phyloP scores from a whole-genome alignment of 2,797 vertebrate genomes.

The Sebastes taczanowskii region DNA sequence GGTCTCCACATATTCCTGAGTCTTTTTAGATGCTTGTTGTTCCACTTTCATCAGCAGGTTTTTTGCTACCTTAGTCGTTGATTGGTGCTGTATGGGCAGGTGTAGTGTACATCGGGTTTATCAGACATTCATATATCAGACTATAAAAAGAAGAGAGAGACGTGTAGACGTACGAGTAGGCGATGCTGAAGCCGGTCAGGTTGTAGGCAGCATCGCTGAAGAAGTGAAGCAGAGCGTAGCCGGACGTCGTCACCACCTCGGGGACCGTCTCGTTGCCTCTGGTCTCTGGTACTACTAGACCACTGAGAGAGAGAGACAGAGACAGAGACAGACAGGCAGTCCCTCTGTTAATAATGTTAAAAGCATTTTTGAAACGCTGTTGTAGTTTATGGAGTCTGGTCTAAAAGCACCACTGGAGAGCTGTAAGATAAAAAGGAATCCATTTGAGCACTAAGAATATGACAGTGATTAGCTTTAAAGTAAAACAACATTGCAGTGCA shows the following conservation, averaged over 20 bases:
- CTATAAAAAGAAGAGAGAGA: not conserved
- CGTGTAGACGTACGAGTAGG: slow-evolving; percentile 77
- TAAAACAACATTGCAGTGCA: not conserved
- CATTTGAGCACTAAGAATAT: slow-evolving; percentile 14
- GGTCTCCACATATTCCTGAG: not conserved
- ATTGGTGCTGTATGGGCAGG: not conserved
- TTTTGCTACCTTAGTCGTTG: no score
- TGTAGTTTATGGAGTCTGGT: not conserved
- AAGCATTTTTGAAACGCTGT: not conserved
- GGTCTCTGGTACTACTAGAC: slow-evolving; percentile 90
- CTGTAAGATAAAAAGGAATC: slow-evolving; percentile 12
- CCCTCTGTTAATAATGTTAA: not conserved
- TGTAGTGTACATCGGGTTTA: no score
- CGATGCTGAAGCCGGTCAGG: slow-evolving; percentile 95
- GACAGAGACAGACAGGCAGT: no score
- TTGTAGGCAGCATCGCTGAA: slow-evolving; percentile 98
- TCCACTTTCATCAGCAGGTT: not conserved
- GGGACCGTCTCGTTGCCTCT: slow-evolving; percentile 89
- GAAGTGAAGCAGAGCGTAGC: slow-evolving; percentile 93
- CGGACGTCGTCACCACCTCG: slow-evolving; percentile 90
- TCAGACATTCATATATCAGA: not conserved
- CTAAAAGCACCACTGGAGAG: slow-evolving; percentile 4
- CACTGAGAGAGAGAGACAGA: slow-evolving; percentile 74
- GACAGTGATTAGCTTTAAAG: slow-evolving; percentile 28
- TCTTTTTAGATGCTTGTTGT: not conserved